Percentiles rank a stretch among this genome's conserved stretches.
Conservation (phyloP, 92 coral and sea anemone species). For the Paramuricea clavata region DNA sequence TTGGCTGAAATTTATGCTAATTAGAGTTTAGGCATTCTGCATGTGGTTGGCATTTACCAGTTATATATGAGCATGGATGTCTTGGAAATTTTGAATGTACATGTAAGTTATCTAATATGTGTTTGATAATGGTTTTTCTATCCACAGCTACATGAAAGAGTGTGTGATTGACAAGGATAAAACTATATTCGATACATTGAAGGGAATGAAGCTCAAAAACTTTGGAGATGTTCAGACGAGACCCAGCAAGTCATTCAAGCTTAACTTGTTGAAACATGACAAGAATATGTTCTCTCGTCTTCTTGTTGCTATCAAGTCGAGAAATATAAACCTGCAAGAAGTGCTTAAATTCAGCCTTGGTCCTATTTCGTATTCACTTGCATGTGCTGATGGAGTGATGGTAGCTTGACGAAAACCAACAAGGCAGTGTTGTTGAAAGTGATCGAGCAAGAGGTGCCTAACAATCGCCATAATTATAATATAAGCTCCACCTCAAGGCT, state of each 20-base stretch:
- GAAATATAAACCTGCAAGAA: neutral
- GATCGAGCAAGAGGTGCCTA: slow-evolving; percentile 10
- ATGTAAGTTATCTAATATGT: neutral
- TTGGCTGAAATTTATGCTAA: too few species aligned
- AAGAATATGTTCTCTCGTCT: neutral
- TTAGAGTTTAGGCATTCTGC: too few species aligned
- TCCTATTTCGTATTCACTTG: slow-evolving; percentile 6
- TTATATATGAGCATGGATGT: too few species aligned
- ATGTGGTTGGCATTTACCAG: too few species aligned
- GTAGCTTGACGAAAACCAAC: slow-evolving; percentile 14
- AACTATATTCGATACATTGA: neutral
- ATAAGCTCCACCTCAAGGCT: neutral
- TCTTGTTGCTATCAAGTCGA: neutral
- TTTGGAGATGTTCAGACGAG: slow-evolving; percentile 7
- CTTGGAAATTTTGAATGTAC: too few species aligned
- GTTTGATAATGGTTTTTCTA: neutral
- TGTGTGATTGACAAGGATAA: slow-evolving; percentile 15
- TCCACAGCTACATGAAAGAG: slow-evolving; percentile 9
- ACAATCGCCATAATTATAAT: neutral
- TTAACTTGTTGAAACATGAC: too few species aligned
- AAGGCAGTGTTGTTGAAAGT: slow-evolving; percentile 12
- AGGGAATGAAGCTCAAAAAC: neutral
- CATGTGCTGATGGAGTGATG: slow-evolving; percentile 4
- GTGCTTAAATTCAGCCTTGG: neutral
- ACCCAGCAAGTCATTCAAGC: too few species aligned